Base-by-base conservation (phyloP, 2,113 vertebrate genomes). In the Alligator mississippiensis region DNA sequence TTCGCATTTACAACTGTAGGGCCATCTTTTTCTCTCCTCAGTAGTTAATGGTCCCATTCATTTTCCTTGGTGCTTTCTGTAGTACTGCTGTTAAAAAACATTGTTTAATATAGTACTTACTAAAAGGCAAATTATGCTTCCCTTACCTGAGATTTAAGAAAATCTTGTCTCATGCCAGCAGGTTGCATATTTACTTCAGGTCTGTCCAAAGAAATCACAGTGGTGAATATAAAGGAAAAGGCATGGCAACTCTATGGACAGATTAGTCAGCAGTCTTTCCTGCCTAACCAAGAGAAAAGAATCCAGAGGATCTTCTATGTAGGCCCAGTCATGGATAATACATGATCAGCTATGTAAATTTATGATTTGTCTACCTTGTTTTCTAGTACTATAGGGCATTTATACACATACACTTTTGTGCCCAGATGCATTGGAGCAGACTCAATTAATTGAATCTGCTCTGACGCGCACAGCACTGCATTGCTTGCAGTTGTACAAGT, bases 301-400 rank as follows among this genome's bases (percentile, higher is more conserved):
- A 1, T 1, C 12, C 68, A 55, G 25, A 59, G 3, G 62, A 25
- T 28, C 79, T 70, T 85, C 11, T 89, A 11, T 62, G 77, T 57
- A 18, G 79, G 75, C 82, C 82, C 1, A 28, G 70, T 90, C 24
- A 61, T 28, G 17, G 84, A 70, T 93, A 94, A 80, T 88, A 80
- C 38, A 47, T 74, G 70, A 57, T 82, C 27, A 76, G 64, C 77
- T 90, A 8, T 82, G 17, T 58, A 76, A 55, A 30, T 62, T 21
- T 88, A 61, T 76, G 5, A 86, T 57, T 89, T 86, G 34, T 84
- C 27, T 95, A 47, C 94, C 81, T 86, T 93, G 84, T 86, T 93
- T 97, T 96, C 72, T 95, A 92, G 14, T 94, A 95, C 88, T 97
- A 30, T 18, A 47, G 47, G 47, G 47, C 47, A 47, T 47, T 47